These are phyloP conservation scores for Carduelis carduelis DNA, from an alignment of 2,797 vertebrate genomes.

Conservation along the genomic window DNA sequence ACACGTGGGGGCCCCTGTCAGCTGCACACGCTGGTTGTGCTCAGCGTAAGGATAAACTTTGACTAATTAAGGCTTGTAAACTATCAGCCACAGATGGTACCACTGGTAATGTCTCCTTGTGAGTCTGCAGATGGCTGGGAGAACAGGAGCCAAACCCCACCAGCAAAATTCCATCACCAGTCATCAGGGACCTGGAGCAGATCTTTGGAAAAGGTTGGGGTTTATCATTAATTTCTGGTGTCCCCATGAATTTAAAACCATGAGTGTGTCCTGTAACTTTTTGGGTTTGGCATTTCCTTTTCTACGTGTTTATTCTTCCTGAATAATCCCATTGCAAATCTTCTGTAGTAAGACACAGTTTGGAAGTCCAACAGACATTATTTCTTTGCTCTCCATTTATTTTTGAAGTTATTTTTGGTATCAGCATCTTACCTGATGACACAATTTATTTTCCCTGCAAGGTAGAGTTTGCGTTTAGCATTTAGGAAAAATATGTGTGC, in stretches of 20 bases:
- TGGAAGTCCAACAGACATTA: background rate
- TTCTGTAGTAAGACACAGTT: background rate
- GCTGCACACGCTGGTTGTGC: conserved; percentile 56
- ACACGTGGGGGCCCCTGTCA: conserved; percentile 63
- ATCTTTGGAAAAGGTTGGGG: background rate
- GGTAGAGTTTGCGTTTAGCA: background rate
- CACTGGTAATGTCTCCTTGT: conserved; percentile 25
- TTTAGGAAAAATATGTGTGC: background rate
- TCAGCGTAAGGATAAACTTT: conserved; percentile 66
- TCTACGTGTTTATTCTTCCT: background rate
- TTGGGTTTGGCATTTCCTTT: background rate
- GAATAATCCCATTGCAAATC: background rate
- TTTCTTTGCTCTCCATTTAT: background rate
- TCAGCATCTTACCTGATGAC: background rate
- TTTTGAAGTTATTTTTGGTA: background rate
- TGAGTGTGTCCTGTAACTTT: background rate
- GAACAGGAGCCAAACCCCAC: conserved; percentile 24
- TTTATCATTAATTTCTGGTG: background rate
- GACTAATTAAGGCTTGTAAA: conserved; percentile 66
- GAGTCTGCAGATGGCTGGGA: conserved; percentile 28
- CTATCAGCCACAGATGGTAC: conserved; percentile 59
- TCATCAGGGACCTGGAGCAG: background rate
- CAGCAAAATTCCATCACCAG: background rate
- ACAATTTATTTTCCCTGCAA: background rate
- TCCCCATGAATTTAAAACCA: background rate